Percentiles rank a stretch among this genome's conserved stretches.
Conservation (phyloP, 1,140 invertebrate genomes). For the Drosophila ercepeae region DNA sequence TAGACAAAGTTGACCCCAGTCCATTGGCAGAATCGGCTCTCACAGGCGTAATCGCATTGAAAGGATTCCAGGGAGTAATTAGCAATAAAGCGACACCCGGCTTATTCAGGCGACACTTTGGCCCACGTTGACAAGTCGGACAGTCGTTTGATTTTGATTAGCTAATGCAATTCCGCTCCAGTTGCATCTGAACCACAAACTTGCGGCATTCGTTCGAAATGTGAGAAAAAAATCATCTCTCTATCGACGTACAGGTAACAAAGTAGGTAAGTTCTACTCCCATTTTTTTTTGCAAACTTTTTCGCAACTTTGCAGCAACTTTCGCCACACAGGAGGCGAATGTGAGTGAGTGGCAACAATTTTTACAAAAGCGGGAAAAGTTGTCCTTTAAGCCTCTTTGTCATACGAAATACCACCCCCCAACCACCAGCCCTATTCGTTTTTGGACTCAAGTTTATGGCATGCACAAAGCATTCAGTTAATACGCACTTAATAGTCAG, state of each 20-base stretch:
- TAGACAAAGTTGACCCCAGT: constrained; percentile 66
- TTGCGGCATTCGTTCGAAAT: constrained; percentile 1
- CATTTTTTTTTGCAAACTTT: constrained; percentile 54
- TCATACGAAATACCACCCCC: constrained; percentile 34
- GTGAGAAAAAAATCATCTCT: constrained; percentile 55
- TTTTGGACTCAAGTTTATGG: constrained; percentile 50
- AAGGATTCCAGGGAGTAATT: constrained; percentile 79
- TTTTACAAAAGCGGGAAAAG: constrained; percentile 55
- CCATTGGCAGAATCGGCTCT: constrained; percentile 7
- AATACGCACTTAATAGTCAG: constrained; percentile 81
- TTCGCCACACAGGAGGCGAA: background rate
- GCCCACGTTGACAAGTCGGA: constrained; percentile 32
- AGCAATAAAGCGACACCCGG: constrained; percentile 51
- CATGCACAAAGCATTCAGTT: constrained; percentile 71
- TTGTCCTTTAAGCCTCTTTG: constrained; percentile 50
- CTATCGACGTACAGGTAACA: constrained; percentile 61
- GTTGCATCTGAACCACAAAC: constrained; percentile 37
- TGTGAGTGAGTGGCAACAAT: constrained; percentile 46
- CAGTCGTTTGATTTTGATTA: constrained; percentile 77
- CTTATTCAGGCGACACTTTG: constrained; percentile 31
- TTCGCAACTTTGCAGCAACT: constrained; percentile 51
- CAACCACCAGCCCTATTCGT: constrained; percentile 8
- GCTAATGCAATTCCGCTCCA: constrained; percentile 74
- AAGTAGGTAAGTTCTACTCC: constrained; percentile 24
- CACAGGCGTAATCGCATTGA: constrained; percentile 68